Evolutionary conservation across 2,888 invertebrate genomes (phyloP), one percentile per base, ranked within the genome.

Genomic region (Kuschelorhynchus macadamiae): DNA sequence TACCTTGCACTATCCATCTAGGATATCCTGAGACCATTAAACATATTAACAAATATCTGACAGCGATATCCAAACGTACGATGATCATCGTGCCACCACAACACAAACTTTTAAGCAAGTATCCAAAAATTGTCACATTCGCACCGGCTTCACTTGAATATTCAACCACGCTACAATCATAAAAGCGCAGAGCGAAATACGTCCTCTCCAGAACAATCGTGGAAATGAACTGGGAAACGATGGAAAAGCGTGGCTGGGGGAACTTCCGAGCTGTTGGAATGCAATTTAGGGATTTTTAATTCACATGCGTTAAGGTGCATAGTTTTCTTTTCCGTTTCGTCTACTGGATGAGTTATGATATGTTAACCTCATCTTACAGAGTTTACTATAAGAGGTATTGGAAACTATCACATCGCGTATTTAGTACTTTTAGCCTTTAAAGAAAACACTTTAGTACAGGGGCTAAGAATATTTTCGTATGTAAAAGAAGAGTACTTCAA

Each of bases 261-360:
- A 66, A 59, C 52, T 53, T 59, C 53, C 12, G 25, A 52, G 46
- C 25, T 25, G 42, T 52, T 46, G 20, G 47, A 44, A 52, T 17
- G 52, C 17, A 46, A 44, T 21, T 52, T 42, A 14, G 8, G 33
- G 56, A 53, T 14, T 44, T 52, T 36, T 55, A 39, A 47, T 32
- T 61, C 67, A 61, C 67, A 67, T 67, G 67, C 67, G 67, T 67
- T 55, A 25, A 55, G 21, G 64, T 42, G 56, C 8, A 30, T 2
- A 17, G 44, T 25, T 25, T 25, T 25, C 3, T 25, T 3, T 25
- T n/a, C n/a, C n/a, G n/a, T n/a, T n/a, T n/a, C n/a, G n/a, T n/a
- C n/a, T n/a, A n/a, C n/a, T n/a, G n/a, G n/a, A n/a, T n/a, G n/a
- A n/a, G n/a, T n/a, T n/a, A n/a, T n/a, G n/a, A n/a, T n/a, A n/a